Evolutionary conservation across 1,140 invertebrate species (phyloP), one percentile per base, ranked within the genome.

Genomic region (Aphelenchoides avenae): DNA sequence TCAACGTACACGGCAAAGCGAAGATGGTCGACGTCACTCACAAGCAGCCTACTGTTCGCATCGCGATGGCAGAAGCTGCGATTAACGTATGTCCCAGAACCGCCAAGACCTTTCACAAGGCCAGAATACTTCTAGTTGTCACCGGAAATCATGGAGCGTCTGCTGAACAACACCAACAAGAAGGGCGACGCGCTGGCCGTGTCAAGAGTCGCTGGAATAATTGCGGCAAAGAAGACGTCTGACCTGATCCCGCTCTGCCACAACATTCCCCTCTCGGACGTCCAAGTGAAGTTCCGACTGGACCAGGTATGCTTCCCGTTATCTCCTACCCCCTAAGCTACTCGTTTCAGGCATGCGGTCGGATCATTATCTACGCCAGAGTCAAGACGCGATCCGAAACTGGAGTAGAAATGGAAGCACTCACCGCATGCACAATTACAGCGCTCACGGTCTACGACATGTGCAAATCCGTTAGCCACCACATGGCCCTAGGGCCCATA

Each of bases 351-450:
- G 18, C 18, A 36, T 36, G 18, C 34, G 13, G 13, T 13, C 47
- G 52, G 13, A 68, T 73, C 40, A 39, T 46, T 22, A 56, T 24
- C 11, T 54, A 63, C n/a, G 66, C 44, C 1, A 55, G 52, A 47
- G 71, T 56, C 18, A 51, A n/a, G 27, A 37, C 3, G 11, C 18
- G 18, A 15, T 43, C 74, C 22, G 84, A 85, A 75, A 97, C 94
- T 11, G 94, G 94, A 4, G 91, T 93, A 2, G 94, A 98, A 83
- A 98, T 99, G 91, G 94, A 98, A 81, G 92, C 93, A 9, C 78
- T 98, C 27, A 89, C 85, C 0, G 91, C 88, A 11, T 89, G 85
- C 3, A 82, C 85, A 29, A 80, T 96, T 40, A 87, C 92, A 1
- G 88, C 90, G 3, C 80, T 97, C 3, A 89, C 92, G 9, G 82